Evolutionary conservation across 1,140 invertebrate genomes (phyloP).

Genomic region (Ectropis grisescens): DNA sequence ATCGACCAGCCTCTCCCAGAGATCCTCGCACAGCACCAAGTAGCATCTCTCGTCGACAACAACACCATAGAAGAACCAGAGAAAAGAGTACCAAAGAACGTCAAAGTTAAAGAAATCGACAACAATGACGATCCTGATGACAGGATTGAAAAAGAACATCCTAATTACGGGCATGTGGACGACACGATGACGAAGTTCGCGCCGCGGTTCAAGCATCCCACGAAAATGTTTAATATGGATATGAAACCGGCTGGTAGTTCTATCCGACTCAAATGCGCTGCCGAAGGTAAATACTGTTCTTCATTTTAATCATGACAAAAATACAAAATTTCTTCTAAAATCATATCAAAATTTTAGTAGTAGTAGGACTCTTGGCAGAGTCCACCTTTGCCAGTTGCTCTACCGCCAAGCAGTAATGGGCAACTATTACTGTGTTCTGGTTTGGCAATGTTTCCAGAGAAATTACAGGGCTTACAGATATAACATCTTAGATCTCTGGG

Average conservation of each 20-base stretch:
- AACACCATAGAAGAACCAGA: conserved; percentile 45
- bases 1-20: conserved; percentile 31
- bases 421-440: no score
- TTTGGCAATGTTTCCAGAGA: no score
- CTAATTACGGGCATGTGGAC: conserved; percentile 46
- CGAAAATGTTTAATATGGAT: conserved; percentile 51
- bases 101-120: conserved; percentile 37
- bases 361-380: no score
- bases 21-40: conserved; percentile 34
- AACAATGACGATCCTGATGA: conserved; percentile 45
- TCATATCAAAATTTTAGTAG: no score
- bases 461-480: no score
- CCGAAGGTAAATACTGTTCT: conserved; percentile 42
- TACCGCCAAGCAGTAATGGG: no score
- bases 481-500: no score
- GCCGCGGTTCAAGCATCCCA: conserved; percentile 58
- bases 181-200: conserved; percentile 37
- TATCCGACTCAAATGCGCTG: conserved; percentile 55
- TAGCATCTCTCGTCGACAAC: conserved; percentile 34
- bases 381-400: no score
- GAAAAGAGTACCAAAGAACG: conserved; percentile 20
- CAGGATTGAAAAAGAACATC: conserved; percentile 48
- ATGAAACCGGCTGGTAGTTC: conserved; percentile 63
- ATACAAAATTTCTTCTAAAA: no score
- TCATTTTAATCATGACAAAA: no score